Evolutionary conservation across 2,888 invertebrate species (phyloP), one percentile per base, ranked within the genome.

Genomic region (Halocaridina rubra): DNA sequence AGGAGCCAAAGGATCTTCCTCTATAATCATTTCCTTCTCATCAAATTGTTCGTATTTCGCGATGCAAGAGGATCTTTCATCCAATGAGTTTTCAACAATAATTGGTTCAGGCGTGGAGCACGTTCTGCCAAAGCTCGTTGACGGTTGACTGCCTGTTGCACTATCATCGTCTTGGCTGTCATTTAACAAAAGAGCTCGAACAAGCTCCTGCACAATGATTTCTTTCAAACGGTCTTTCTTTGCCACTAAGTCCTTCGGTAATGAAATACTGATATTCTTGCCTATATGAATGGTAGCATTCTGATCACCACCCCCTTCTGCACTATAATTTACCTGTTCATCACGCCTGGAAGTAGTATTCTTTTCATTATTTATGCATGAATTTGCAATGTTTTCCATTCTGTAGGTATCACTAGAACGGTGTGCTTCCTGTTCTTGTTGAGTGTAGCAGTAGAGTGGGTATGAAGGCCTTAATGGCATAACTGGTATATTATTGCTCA

Each of bases 181-280:
- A 67, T 88, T 88, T 64, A 88, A 69, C n/a, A 88, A 78, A 16
- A 88, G 53, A 64, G 85, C 88, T 19, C 88, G 72, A 33, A 86
- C 84, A n/a, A 88, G 67, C 53, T 86, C 88, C 72, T 86, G 82
- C 32, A 84, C 86, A 46, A 88, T 88, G 19, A 88, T 80, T 57
- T 88, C 84, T 46, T 86, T 85, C 1, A 88, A 75, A 30, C 86
- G 39, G 7, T 88, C 85, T 27, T 79, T 86, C 61, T 88, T 80
- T 29, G 76, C 78, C 39, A 81, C 84, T 16, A 88, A 39, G 59
- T 86, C 88, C 39, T 77, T 80, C 3, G 88, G 88, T 24, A 88
- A 64, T 57, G 86, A 84, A 22, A 88, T 88, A 39, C 82, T 88
- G n/a, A 88, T 88, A 59, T 86, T 86, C 39, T 77, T 84, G 8